Evolutionary conservation across 1,140 invertebrate species (phyloP).

Genomic region (Zaprionus vittiger): DNA sequence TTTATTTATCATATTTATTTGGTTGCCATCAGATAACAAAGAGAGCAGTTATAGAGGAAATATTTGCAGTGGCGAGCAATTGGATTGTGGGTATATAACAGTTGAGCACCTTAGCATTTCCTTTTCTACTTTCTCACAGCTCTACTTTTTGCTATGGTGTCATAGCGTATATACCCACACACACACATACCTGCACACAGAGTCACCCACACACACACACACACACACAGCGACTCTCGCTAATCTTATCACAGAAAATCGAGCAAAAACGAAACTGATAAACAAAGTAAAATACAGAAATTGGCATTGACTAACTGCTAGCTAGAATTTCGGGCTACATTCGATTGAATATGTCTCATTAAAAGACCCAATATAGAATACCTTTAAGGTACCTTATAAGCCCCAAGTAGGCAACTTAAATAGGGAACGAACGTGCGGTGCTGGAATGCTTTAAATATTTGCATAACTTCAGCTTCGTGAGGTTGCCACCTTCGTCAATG

Average conservation of each 20-base stretch:
- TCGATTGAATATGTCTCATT: conserved; percentile 11
- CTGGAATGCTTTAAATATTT: conserved; percentile 45
- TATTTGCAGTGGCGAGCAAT: no score
- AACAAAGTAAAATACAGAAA: conserved; percentile 19
- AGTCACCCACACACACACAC: conserved; percentile 7
- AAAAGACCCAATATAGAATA: background rate
- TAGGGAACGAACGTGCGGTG: conserved; percentile 53
- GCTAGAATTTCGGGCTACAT: conserved; percentile 5
- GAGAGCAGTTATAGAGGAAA: no score
- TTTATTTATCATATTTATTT: no score
- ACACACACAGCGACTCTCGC: background rate
- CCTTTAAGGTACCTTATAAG: background rate
- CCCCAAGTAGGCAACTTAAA: conserved; percentile 14
- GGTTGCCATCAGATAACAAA: no score
- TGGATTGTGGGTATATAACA: no score
- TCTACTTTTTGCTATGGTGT: conserved; percentile 21
- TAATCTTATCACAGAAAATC: conserved; percentile 50
- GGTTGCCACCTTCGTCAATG: background rate
- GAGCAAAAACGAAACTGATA: conserved; percentile 39
- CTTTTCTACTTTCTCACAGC: background rate
- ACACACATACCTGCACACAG: background rate
- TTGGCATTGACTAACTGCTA: conserved; percentile 47
- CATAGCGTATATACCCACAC: conserved; percentile 9
- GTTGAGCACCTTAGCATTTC: no score
- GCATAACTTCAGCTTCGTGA: conserved; percentile 38